Percentiles rank a stretch among this genome's conserved stretches.
phyloP scores from a whole-genome alignment of 2,797 vertebrate species.

The Hypotaenidia philippensis region DNA sequence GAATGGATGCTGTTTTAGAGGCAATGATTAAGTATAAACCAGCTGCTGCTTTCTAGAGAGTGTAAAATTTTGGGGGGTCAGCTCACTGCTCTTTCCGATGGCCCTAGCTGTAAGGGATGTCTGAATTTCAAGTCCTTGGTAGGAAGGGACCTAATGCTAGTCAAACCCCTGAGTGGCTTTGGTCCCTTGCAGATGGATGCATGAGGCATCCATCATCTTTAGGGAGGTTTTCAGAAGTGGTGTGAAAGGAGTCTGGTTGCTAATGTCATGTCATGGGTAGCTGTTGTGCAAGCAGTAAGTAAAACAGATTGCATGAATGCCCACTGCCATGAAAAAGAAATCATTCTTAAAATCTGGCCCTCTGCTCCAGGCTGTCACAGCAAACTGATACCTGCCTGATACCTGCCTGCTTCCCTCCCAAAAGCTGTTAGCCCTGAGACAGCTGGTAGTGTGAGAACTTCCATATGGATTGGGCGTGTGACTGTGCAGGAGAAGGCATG shows the following conservation, averaged over 20 bases:
- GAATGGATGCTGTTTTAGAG: not conserved
- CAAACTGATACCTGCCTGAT: not conserved
- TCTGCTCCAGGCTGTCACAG: not conserved
- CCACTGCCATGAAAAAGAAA: not conserved
- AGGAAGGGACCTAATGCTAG: not conserved
- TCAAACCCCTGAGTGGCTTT: not conserved
- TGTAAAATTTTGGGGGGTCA: not conserved
- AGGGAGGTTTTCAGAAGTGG: not conserved
- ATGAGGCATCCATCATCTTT: not conserved
- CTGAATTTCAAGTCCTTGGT: not conserved
- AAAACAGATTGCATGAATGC: not conserved
- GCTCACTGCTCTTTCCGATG: not conserved
- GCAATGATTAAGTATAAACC: not conserved
- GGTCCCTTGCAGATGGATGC: accelerated
- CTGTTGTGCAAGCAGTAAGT: not conserved
- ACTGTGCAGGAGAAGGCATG: not conserved
- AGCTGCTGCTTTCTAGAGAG: not conserved
- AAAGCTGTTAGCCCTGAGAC: not conserved
- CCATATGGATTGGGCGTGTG: not conserved
- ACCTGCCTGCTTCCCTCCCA: not conserved
- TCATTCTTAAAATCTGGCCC: not conserved
- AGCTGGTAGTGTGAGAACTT: not conserved
- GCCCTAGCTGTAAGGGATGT: not conserved
- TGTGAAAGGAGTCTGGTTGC: too few relatives aligned
- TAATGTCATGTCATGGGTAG: too few relatives aligned